A percentile compares a stretch with the other conserved stretches of the same genome.
phyloP scores from a whole-genome alignment of 2,888 invertebrate species.

The Idaea dimidiata region DNA sequence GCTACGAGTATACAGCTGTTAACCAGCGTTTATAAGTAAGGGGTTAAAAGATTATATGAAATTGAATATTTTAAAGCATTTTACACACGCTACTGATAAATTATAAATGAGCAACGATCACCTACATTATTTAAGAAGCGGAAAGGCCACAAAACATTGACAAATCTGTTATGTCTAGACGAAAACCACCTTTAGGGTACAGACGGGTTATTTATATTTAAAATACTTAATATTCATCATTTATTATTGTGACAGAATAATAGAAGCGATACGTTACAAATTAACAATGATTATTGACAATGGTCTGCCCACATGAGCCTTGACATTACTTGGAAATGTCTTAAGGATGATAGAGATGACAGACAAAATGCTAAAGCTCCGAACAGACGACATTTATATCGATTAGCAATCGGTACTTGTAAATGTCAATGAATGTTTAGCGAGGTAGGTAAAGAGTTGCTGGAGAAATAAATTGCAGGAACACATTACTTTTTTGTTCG shows the following conservation, averaged over 20 bases:
- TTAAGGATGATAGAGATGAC: conserved; percentile 62
- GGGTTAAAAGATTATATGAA: not conserved
- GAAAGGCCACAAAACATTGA: conserved; percentile 11
- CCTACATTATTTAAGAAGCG: not conserved
- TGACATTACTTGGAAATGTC: conserved; percentile 71
- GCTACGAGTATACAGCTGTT: no score
- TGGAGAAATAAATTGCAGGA: not conserved
- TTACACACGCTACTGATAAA: not conserved
- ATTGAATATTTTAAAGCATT: not conserved
- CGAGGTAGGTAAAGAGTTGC: not conserved
- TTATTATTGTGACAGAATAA: conserved; percentile 47
- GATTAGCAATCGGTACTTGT: conserved; percentile 41
- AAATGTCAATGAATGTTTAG: not conserved
- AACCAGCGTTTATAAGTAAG: no score
- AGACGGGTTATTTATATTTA: conserved; percentile 6
- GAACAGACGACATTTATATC: conserved; percentile 50
- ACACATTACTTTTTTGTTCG: no score
- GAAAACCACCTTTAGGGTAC: not conserved
- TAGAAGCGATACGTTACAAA: conserved; percentile 51
- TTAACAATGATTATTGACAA: conserved; percentile 66
- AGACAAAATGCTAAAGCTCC: conserved; percentile 43
- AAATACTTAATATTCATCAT: conserved; percentile 20
- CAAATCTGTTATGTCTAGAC: conserved; percentile 3
- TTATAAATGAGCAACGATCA: conserved; percentile 1
- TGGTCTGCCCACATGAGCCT: conserved; percentile 69